Evolutionary conservation across 2,888 invertebrate genomes (phyloP).

Genomic region (Balanococcus diminutus): DNA sequence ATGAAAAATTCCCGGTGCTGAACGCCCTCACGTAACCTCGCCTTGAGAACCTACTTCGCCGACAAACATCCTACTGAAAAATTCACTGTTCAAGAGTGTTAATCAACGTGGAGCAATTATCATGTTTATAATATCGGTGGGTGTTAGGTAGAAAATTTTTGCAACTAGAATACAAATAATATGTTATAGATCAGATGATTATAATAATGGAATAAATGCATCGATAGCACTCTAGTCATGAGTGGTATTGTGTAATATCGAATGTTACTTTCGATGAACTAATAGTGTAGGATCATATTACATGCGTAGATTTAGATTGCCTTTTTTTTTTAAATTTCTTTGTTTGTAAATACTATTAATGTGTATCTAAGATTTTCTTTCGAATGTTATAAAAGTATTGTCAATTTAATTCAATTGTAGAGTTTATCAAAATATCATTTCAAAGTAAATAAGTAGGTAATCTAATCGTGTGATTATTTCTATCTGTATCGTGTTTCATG

Average conservation of each 20-base stretch:
- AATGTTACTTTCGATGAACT: constrained; percentile 19
- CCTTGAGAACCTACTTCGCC: constrained; percentile 15
- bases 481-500: not conserved
- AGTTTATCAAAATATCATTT: not conserved
- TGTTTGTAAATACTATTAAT: too few relatives aligned
- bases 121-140: not conserved
- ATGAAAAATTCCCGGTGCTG: not conserved
- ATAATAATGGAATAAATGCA: not conserved
- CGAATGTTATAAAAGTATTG: not conserved
- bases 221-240: not conserved
- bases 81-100: not conserved
- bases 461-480: not conserved
- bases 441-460: too few relatives aligned
- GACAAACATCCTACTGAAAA: not conserved
- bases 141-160: not conserved
- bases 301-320: not conserved
- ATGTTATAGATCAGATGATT: not conserved
- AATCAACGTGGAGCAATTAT: constrained; percentile 24
- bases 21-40: constrained; percentile 30
- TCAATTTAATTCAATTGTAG: not conserved
- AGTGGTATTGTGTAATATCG: not conserved
- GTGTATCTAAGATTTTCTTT: not conserved
- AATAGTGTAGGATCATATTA: not conserved
- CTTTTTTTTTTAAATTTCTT: not conserved
- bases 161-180: not conserved